Conservation (phyloP, 2,888 invertebrate species). For the Horisme vitalbata region DNA sequence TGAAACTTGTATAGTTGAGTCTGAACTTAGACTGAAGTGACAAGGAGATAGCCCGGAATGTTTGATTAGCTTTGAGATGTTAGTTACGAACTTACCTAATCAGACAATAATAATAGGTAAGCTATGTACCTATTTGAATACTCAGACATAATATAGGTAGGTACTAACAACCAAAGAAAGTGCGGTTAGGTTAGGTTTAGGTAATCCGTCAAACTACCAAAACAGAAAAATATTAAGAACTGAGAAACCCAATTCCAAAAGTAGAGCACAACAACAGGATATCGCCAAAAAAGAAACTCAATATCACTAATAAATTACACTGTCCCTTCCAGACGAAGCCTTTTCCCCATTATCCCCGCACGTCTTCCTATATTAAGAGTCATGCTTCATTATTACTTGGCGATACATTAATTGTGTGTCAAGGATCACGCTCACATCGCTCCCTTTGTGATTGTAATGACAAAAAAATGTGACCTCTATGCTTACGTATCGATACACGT, state of each 20-base stretch:
- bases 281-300: conserved; percentile 37
- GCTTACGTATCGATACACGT: conserved; percentile 19
- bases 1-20: conserved; percentile 5
- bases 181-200: no score
- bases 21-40: not conserved
- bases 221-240: not conserved
- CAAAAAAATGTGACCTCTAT: conserved; percentile 34
- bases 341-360: conserved; percentile 26
- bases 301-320: conserved; percentile 38
- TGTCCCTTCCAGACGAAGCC: conserved; percentile 23
- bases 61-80: conserved; percentile 8
- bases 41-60: conserved; percentile 4
- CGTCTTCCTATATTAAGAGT: conserved; percentile 48
- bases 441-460: conserved; percentile 31
- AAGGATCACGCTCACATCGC: conserved; percentile 34
- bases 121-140: no score
- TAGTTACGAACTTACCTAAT: no score
- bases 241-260: not conserved
- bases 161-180: no score
- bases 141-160: no score
- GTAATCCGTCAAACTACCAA: no score
- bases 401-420: conserved; percentile 58
- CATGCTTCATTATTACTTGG: conserved; percentile 58
- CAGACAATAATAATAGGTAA: no score
- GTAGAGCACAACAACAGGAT: not conserved